Evolutionary conservation across 2,113 vertebrate genomes (phyloP).

Genomic region (Cyphotilapia sp.): DNA sequence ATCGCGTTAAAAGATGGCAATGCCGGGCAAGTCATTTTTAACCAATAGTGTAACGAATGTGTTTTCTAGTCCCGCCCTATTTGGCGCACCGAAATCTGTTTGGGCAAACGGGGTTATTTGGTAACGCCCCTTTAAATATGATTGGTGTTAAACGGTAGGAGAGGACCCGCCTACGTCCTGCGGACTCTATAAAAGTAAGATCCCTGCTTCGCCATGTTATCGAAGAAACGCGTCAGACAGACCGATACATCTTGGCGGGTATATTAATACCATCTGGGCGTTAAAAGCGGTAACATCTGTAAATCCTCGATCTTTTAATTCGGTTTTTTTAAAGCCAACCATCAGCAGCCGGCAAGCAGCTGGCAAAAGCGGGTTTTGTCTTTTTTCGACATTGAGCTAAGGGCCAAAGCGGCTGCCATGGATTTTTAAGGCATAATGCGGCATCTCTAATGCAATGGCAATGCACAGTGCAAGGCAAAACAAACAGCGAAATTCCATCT

Average conservation of each 20-base stretch:
- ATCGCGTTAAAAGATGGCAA: rapidly evolving
- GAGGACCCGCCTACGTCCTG: neutral
- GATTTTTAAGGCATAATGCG: constrained; percentile 72
- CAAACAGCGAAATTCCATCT: constrained; percentile 42
- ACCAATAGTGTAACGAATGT: constrained; percentile 14
- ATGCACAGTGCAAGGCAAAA: constrained; percentile 66
- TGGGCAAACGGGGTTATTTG: neutral
- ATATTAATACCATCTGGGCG: rapidly evolving
- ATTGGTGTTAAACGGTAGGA: constrained; percentile 25
- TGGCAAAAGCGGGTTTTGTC: neutral
- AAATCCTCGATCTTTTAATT: neutral
- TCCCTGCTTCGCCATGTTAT: neutral
- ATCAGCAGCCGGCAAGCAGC: neutral
- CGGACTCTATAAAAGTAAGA: constrained; percentile 2
- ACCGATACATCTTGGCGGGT: rapidly evolving
- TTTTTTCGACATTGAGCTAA: neutral
- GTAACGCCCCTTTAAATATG: neutral
- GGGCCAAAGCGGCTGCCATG: constrained; percentile 58
- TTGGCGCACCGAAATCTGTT: neutral
- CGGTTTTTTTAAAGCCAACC: rapidly evolving
- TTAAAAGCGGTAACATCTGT: neutral
- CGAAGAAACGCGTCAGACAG: neutral
- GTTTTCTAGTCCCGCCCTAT: neutral
- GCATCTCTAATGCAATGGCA: constrained; percentile 66
- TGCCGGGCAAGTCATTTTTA: rapidly evolving